A percentile compares a stretch with the other conserved stretches of the same genome.
Conservation (phyloP, 2,888 invertebrate genomes). For the Dryobotodes eremita region DNA sequence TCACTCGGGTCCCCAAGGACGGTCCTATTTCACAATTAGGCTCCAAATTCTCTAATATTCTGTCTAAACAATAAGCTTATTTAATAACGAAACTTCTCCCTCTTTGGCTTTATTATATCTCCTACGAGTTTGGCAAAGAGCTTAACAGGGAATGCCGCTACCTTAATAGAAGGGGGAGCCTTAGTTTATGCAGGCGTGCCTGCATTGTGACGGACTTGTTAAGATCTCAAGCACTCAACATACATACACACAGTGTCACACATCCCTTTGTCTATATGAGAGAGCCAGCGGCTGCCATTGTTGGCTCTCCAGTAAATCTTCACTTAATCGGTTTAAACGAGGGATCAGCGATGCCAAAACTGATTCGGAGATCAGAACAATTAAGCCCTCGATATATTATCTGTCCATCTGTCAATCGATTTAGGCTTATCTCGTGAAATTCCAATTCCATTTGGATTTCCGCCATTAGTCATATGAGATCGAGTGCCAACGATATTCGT, state of each 20-base stretch:
- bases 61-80: slow-evolving; percentile 38
- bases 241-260: not conserved
- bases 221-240: slow-evolving; percentile 22
- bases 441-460: slow-evolving; percentile 50
- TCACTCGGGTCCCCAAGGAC: slow-evolving; percentile 25
- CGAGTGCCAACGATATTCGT: slow-evolving; percentile 32
- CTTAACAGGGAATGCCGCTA: slow-evolving; percentile 20
- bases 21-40: slow-evolving; percentile 51
- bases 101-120: slow-evolving; percentile 30
- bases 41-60: slow-evolving; percentile 31
- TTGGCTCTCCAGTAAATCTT: slow-evolving; percentile 34
- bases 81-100: slow-evolving; percentile 24
- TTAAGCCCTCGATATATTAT: slow-evolving; percentile 38
- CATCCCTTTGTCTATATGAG: slow-evolving; percentile 46
- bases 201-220: slow-evolving; percentile 45
- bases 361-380: slow-evolving; percentile 36
- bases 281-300: slow-evolving; percentile 26
- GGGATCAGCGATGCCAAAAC: slow-evolving; percentile 34
- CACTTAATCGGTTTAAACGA: slow-evolving; percentile 48
- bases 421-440: slow-evolving; percentile 47
- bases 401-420: slow-evolving; percentile 46
- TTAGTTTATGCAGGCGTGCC: slow-evolving; percentile 54
- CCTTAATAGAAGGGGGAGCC: slow-evolving; percentile 12
- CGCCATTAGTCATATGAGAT: slow-evolving; percentile 41
- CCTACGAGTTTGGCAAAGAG: slow-evolving; percentile 19